Evolutionary conservation across 2,888 invertebrate species (phyloP).

Genomic region (Philopedon plagiatum): DNA sequence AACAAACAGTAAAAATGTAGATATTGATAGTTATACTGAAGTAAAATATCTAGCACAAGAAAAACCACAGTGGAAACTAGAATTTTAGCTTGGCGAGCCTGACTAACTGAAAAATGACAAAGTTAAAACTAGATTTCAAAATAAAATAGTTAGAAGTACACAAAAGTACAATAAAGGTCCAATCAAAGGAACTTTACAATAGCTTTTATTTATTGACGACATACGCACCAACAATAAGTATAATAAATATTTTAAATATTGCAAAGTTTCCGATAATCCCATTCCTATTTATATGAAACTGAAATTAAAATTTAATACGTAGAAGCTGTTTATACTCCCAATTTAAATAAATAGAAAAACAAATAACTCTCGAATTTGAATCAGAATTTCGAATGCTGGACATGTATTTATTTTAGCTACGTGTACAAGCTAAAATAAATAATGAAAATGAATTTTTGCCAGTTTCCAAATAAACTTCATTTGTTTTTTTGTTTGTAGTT

Average conservation of each 20-base stretch:
- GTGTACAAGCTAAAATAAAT: neutral
- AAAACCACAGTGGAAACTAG: too few species aligned
- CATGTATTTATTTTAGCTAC: neutral
- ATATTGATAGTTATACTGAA: too few species aligned
- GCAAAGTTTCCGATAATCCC: neutral
- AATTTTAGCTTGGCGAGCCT: too few species aligned
- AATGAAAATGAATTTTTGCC: neutral
- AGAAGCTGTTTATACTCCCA: neutral
- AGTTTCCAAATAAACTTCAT: neutral
- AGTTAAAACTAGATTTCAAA: too few species aligned
- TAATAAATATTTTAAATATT: too few species aligned
- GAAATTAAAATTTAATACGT: neutral
- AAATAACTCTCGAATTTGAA: neutral
- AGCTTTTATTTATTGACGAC: too few species aligned
- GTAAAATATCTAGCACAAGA: too few species aligned
- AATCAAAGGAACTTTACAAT: too few species aligned
- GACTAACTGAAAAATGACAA: too few species aligned
- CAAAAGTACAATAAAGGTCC: neutral
- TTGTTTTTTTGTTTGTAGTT: too few species aligned
- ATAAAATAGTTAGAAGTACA: neutral
- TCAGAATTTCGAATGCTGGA: neutral
- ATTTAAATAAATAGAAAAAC: neutral
- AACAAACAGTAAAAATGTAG: too few species aligned
- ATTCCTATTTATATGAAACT: neutral
- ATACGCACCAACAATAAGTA: too few species aligned